Evolutionary conservation across 2,113 vertebrate species (phyloP), one percentile per base, ranked within the genome.

Genomic region (Sorex araneus): DNA sequence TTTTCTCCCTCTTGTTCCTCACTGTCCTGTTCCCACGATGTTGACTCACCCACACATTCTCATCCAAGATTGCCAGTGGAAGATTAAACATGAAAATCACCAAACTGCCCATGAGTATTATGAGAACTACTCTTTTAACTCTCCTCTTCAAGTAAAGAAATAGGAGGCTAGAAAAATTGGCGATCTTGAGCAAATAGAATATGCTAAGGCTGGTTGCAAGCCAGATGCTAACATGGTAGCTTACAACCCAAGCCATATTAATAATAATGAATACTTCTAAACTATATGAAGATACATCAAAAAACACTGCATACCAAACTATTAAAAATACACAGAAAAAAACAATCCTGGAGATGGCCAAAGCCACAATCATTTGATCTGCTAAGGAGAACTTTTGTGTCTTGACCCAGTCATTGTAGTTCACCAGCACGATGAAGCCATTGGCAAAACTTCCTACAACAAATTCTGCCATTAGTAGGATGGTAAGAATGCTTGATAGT

Each of bases 81-180:
- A 85, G 4, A 11, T 43, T 45, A 67, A 4, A 88, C 81, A 19
- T 11, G 28, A 91, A 84, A 34, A 71, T 23, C 9, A 84, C 2
- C 23, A 75, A 50, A 45, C 30, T 75, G 8, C n/a, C 45, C 15
- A 90, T 2, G 7, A 89, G 9, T 19, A 76, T 27, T 47, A 25
- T 18, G 3, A 79, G 34, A 60, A 93, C 30, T 4, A 86, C 32
- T 12, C 18, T 94, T 71, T 84, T 60, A 64, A 89, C 40, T 81
- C 34, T 93, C 63, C n/a, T 79, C 25, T 92, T 95, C 0, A 96
- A 28, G 47, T 90, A 78, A 73, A 89, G 75, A 79, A 95, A 95
- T 25, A 82, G 13, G 19, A 23, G 63, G 7, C 73, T 69, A 3
- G 91, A 92, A 64, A 88, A 94, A 60, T 50, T 71, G 69, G 73